Conservation (phyloP, 2,888 invertebrate species). For the Pyrocoelia pectoralis region DNA sequence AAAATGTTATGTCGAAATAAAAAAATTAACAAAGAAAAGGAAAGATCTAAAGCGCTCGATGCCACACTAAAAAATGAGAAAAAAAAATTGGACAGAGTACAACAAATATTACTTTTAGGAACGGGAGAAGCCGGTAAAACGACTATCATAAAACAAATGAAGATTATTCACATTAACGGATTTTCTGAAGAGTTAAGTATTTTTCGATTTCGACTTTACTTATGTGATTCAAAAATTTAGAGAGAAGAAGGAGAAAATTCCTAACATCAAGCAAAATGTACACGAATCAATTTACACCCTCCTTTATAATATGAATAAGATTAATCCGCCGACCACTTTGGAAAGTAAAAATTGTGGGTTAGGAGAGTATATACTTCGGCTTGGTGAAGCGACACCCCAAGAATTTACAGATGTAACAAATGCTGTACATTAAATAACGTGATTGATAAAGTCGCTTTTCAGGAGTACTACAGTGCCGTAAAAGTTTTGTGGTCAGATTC, state of each 20-base stretch:
- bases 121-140: constrained; percentile 88
- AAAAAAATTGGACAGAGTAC: constrained; percentile 54
- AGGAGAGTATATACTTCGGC: constrained; percentile 62
- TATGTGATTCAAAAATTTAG: constrained; percentile 55
- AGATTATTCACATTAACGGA: constrained; percentile 82
- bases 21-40: constrained; percentile 1
- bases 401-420: constrained; percentile 65
- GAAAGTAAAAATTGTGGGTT: constrained; percentile 61
- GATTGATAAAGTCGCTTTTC: constrained; percentile 43
- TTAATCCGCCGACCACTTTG: constrained; percentile 61
- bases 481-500: constrained; percentile 73
- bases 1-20: constrained; percentile 22
- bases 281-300: constrained; percentile 79
- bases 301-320: constrained; percentile 64
- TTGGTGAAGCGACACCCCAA: constrained; percentile 64
- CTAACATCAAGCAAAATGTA: constrained; percentile 74
- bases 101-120: constrained; percentile 68
- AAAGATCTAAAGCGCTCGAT: constrained; percentile 36
- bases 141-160: constrained; percentile 88
- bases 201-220: neutral
- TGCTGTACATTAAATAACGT: neutral
- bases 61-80: constrained; percentile 44
- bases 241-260: constrained; percentile 72
- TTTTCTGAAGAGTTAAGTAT: constrained; percentile 73
- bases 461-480: constrained; percentile 79